Conservation (phyloP, 2,797 vertebrate species). For the Phoeniculus purpureus region DNA sequence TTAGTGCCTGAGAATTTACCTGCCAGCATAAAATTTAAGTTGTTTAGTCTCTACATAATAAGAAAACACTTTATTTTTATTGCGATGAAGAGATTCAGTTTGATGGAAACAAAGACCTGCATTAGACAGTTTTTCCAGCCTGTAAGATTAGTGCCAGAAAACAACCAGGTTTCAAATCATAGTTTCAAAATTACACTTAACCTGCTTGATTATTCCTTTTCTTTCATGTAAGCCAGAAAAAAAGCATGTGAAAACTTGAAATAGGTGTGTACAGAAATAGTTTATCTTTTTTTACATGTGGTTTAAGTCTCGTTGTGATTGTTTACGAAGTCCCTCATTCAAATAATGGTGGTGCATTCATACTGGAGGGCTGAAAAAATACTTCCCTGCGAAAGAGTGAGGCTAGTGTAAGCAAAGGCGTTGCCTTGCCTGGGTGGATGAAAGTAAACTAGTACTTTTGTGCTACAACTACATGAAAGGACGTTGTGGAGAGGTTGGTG, state of each 20-base stretch:
- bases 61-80: neutral
- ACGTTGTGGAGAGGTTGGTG: no score
- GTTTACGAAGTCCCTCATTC: neutral
- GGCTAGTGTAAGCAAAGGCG: neutral
- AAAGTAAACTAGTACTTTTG: neutral
- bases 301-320: neutral
- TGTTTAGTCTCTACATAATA: neutral
- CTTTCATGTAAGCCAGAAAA: neutral
- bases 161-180: neutral
- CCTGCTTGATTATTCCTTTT: neutral
- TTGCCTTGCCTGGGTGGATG: neutral
- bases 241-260: neutral
- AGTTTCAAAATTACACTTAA: neutral
- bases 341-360: accelerated
- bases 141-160: neutral
- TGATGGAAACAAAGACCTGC: neutral
- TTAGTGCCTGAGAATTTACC: neutral
- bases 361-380: neutral
- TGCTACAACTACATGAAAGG: neutral
- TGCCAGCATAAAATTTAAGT: neutral
- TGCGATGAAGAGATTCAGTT: neutral
- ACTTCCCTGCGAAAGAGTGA: neutral
- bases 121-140: neutral
- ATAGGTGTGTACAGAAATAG: neutral
- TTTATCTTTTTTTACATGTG: neutral